These are phyloP conservation scores for Odontamblyopus lacepedii DNA, from an alignment of 2,797 vertebrate genomes.

Conservation along the genomic window DNA sequence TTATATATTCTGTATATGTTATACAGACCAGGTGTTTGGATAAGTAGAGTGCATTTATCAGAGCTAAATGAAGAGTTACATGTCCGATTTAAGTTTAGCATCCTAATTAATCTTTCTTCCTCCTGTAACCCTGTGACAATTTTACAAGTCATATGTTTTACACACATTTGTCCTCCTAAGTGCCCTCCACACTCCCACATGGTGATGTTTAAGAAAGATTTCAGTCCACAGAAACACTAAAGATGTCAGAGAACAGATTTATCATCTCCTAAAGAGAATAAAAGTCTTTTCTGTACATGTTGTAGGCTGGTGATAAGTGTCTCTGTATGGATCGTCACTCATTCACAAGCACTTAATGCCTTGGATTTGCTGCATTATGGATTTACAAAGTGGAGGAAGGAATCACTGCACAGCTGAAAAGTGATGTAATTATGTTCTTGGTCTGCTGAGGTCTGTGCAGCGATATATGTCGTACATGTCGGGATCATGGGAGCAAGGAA, in stretches of 20 bases:
- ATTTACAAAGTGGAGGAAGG: constrained; percentile 24
- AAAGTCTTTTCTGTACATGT: constrained; percentile 24
- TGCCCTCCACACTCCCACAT: constrained; percentile 14
- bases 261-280: constrained; percentile 28
- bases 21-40: no score
- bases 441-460: constrained; percentile 24
- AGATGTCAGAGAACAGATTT: constrained; percentile 32
- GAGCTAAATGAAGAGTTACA: neutral
- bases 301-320: constrained; percentile 21
- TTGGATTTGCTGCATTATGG: constrained; percentile 26
- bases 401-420: constrained; percentile 6
- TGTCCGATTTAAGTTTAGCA: neutral
- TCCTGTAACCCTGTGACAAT: constrained; percentile 7
- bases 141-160: constrained; percentile 27
- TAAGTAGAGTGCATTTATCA: no score
- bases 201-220: constrained; percentile 15
- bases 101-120: neutral
- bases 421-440: constrained; percentile 21
- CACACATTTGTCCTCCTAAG: constrained; percentile 24
- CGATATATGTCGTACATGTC: constrained; percentile 31
- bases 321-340: constrained; percentile 23
- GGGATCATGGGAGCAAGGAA: constrained; percentile 26
- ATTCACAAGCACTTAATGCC: constrained; percentile 19
- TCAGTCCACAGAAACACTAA: constrained; percentile 29
- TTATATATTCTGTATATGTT: no score